These are phyloP conservation scores for Lasioglossum zephyrum DNA, from an alignment of 2,888 invertebrate species.

Conservation along the genomic window DNA sequence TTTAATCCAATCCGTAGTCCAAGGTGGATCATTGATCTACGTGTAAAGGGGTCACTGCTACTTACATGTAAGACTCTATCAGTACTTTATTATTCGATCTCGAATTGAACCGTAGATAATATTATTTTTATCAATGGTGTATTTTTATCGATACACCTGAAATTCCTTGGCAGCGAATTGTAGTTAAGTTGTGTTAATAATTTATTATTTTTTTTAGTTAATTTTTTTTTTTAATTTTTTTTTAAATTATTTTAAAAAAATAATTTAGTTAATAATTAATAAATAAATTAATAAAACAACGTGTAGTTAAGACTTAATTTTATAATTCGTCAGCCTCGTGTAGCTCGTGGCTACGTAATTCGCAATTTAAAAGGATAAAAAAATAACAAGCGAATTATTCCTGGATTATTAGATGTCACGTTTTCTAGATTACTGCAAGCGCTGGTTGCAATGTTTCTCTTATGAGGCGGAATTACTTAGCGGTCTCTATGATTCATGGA, in stretches of 20 bases:
- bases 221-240: too few species aligned
- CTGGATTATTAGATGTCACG: not conserved
- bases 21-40: not conserved
- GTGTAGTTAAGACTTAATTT: constrained; percentile 21
- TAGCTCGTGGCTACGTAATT: not conserved
- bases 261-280: too few species aligned
- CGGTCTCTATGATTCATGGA: not conserved
- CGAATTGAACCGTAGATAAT: constrained; percentile 14
- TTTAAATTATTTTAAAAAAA: too few species aligned
- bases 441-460: not conserved
- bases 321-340: not conserved
- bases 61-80: not conserved
- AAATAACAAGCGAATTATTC: not conserved
- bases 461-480: not conserved
- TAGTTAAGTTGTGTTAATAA: too few species aligned
- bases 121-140: constrained; percentile 48
- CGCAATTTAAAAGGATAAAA: not conserved
- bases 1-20: not conserved
- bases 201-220: too few species aligned
- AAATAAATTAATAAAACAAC: too few species aligned
- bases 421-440: not conserved
- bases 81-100: not conserved
- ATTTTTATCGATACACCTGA: not conserved
- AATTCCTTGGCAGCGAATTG: constrained; percentile 39
- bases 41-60: not conserved